These are phyloP conservation scores for Metallyticus violacea DNA, from an alignment of 2,888 invertebrate genomes.

Conservation along the genomic window DNA sequence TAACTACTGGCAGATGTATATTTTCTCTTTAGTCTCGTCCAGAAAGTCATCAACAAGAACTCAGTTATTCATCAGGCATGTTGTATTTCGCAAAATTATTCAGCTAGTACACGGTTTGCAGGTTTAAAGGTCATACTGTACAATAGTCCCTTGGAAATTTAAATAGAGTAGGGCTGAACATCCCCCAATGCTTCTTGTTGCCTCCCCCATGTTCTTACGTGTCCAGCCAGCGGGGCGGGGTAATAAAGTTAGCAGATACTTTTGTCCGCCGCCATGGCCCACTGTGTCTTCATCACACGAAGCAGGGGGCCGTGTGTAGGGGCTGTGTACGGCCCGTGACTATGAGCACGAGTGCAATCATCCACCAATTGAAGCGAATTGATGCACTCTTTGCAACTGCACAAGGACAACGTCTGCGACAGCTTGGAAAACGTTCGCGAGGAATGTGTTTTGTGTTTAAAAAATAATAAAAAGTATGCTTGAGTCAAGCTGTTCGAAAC, in stretches of 20 bases:
- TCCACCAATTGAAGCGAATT: neutral
- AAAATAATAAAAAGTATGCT: no score
- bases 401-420: neutral
- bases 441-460: no score
- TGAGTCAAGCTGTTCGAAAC: no score
- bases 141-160: neutral
- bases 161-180: neutral
- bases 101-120: neutral
- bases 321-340: no score
- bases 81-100: neutral
- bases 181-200: no score
- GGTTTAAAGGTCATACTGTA: neutral
- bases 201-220: neutral
- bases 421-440: no score
- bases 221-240: neutral
- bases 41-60: no score
- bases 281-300: neutral
- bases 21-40: no score
- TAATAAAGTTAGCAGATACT: constrained; percentile 21
- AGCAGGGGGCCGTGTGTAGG: neutral
- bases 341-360: neutral
- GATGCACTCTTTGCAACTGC: neutral
- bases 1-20: no score
- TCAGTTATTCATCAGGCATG: no score
- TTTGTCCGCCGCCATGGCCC: constrained; percentile 12